Evolutionary conservation across 2,888 invertebrate genomes (phyloP), one percentile per base, ranked within the genome.

Genomic region (Glaucopsyche alexis): DNA sequence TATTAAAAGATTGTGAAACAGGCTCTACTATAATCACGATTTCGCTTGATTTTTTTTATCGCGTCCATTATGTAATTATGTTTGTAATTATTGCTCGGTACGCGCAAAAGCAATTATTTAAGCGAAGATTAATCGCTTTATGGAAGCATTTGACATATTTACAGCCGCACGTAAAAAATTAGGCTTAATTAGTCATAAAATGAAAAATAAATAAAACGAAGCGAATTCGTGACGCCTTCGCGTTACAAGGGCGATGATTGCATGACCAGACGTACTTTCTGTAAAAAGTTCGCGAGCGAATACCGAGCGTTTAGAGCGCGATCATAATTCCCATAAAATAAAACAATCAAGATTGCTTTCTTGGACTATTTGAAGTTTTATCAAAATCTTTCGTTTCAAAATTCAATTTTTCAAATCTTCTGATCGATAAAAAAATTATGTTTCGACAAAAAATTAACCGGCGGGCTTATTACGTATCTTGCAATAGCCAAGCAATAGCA

Each of bases 211-310:
- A 75, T 45, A 45, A 78, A 77, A 78, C 74, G 75, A 74, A 73
- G 72, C 71, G 65, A 42, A 74, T 77, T 78, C 85, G 82, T 88
- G 87, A 79, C 80, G 79, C 77, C 47, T 60, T 75, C 79, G 80
- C 83, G 81, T 87, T 84, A 85, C 55, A 78, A 66, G 73, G 72
- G 75, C 67, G 52, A 47, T 76, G 81, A 80, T 85, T 79, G 85
- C 86, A 85, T 85, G 87, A 80, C 79, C 78, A 75, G 74, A 77
- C 78, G 79, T 79, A 80, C 79, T 86, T 82, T 52, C 70, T 65
- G 69, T 29, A 42, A 71, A 71, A 60, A 72, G 73, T 74, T 75
- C 71, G 72, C 73, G 71, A 55, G 65, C 69, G 73, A 76, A 74
- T 72, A 66, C 70, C 69, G 16, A 67, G 19, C 67, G 45, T 67